Evolutionary conservation across 2,797 vertebrate genomes (phyloP).

Genomic region (Gymnothorax javanicus): DNA sequence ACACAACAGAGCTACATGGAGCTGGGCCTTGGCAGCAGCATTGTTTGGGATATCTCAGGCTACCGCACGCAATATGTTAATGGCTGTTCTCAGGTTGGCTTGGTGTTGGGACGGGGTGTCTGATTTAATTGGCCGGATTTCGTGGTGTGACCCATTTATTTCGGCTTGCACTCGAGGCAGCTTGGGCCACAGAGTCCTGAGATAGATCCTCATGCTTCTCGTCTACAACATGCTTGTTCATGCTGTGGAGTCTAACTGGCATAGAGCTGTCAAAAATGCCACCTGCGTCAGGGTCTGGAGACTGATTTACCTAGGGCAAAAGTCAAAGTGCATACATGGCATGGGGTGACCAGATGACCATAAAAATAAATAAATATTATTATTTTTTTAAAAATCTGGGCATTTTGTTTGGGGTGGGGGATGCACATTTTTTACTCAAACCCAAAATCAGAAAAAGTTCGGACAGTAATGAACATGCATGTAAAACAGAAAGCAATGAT

Average conservation of each 20-base stretch:
- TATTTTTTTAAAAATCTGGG: no score
- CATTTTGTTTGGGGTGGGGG: no score
- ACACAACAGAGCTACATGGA: not conserved
- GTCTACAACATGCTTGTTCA: not conserved
- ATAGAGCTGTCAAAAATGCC: conserved; percentile 11
- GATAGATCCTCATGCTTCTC: no score
- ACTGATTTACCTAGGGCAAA: conserved; percentile 46
- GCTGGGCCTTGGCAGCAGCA: conserved; percentile 35
- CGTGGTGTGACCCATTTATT: conserved; percentile 50
- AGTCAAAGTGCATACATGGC: conserved; percentile 48
- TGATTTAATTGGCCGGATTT: conserved; percentile 63
- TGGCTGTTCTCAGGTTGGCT: conserved; percentile 58
- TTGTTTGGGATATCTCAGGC: conserved; percentile 60
- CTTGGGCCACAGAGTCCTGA: conserved; percentile 41
- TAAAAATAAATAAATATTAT: no score
- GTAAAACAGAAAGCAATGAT: no score
- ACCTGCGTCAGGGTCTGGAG: not conserved
- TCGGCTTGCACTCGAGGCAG: conserved; percentile 50
- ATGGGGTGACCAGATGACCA: no score
- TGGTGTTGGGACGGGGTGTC: conserved; percentile 17
- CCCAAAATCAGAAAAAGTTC: no score
- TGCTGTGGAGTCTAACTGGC: conserved; percentile 18
- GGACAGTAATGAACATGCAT: no score
- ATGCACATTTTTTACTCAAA: no score
- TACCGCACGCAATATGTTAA: conserved; percentile 61